Evolutionary conservation across 2,888 invertebrate genomes (phyloP), one percentile per base, ranked within the genome.

Genomic region (Incurvaria masculella): DNA sequence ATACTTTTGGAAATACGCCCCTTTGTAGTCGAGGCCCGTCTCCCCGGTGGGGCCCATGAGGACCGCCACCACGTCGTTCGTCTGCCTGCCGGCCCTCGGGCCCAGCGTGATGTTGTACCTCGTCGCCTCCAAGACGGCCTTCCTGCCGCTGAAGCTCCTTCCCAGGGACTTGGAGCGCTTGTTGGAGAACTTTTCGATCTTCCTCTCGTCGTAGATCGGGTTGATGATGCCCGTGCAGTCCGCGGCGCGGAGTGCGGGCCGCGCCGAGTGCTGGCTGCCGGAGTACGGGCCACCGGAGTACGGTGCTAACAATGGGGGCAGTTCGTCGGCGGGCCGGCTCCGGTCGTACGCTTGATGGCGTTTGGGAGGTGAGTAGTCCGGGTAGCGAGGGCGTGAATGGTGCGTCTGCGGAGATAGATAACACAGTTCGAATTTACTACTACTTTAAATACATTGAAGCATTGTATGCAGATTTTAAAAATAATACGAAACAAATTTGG

Each of bases 61-160:
- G 1, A 74, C 75, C 0, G 72, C 72, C 10, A 72, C 64, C 17
- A 78, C 75, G 47, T 76, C 78, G 52, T 78, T 78, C 0, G 72
- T 73, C 45, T 56, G 64, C 44, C 59, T 65, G 1, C 72, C 69
- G 33, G 60, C 63, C 17, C 56, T 65, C 0, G 63, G 62, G 0
- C 75, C 72, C 40, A 78, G 42, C 1, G 69, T 72, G n/a, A 75
- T 54, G 42, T 74, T 73, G 42, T 72, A 73, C 56, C 65, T 67
- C n/a, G 62, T 63, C 1, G 67, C 58, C 48, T 75, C 74, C 11
- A 71, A 20, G 2, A 65, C 68, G 38, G 65, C 21, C 38, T 59
- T 65, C 42, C 61, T 67, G 1, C 67, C 59, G 49, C 66, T 74
- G 18, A 70, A 71, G 45, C 66, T 72, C 1, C 74, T 56, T 1